Conservation (phyloP, 2,113 vertebrate genomes). For the Caranx melampygus region DNA sequence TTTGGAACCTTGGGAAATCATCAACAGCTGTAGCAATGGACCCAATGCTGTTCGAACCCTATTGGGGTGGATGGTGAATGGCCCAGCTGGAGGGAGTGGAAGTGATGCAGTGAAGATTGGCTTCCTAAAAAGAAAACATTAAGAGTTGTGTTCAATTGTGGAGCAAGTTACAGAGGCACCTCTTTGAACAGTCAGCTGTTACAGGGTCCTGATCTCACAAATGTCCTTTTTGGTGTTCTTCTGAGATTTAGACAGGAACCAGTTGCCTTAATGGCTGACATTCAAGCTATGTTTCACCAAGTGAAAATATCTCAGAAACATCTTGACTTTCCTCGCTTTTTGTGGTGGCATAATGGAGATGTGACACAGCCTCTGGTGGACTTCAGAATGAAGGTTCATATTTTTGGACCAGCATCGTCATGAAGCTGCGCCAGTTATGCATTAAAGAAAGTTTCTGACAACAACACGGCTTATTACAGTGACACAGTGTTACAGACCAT, state of each 20-base stretch:
- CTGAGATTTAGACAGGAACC: background rate
- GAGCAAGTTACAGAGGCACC: background rate
- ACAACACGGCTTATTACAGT: too few relatives aligned
- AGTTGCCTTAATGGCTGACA: slow-evolving; percentile 31
- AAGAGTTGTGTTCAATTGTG: background rate
- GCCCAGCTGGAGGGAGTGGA: background rate
- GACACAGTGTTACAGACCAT: too few relatives aligned
- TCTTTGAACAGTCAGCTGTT: slow-evolving; percentile 21
- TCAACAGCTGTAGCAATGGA: background rate
- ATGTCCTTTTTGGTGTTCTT: background rate
- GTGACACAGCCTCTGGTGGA: too few relatives aligned
- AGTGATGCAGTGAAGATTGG: too few relatives aligned
- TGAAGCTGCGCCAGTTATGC: background rate
- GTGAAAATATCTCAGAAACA: slow-evolving; percentile 5
- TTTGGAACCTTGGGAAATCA: background rate
- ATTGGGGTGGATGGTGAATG: background rate
- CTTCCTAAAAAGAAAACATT: too few relatives aligned
- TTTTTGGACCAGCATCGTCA: slow-evolving; percentile 26
- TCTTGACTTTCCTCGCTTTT: background rate
- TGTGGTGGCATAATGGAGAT: slow-evolving; percentile 45
- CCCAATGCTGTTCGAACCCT: background rate
- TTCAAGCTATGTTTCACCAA: slow-evolving; percentile 40
- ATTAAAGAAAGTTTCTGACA: too few relatives aligned
- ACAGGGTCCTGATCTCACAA: slow-evolving; percentile 27
- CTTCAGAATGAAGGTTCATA: slow-evolving; percentile 1